Evolutionary conservation across 2,888 invertebrate species (phyloP).

Genomic region (Latheticus oryzae): DNA sequence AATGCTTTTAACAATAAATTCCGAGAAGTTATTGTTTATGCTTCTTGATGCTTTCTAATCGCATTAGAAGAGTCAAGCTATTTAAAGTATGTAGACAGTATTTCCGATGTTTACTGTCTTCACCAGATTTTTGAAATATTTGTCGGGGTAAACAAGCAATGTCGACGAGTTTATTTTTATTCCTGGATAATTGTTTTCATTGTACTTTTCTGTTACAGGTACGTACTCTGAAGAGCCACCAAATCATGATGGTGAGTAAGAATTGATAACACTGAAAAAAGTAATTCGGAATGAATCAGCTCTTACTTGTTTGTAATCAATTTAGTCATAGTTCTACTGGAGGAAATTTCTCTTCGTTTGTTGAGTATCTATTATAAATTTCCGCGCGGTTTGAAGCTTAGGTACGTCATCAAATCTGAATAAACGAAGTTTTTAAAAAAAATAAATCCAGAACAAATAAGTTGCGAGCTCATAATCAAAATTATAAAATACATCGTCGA

Average conservation of each 20-base stretch:
- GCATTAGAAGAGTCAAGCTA: constrained; percentile 1
- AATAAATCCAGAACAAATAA: too few species aligned
- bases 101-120: constrained; percentile 7
- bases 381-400: constrained; percentile 20
- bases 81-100: constrained; percentile 5
- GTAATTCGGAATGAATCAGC: constrained; percentile 12
- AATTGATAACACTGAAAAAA: too few species aligned
- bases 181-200: too few species aligned
- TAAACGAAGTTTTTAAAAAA: too few species aligned
- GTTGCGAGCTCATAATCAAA: too few species aligned
- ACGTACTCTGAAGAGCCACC: constrained; percentile 55
- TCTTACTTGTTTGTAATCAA: not conserved
- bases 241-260: constrained; percentile 51
- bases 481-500: too few species aligned
- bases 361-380: constrained; percentile 32
- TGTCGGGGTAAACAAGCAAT: constrained; percentile 6
- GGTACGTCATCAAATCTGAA: too few species aligned
- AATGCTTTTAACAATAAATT: not conserved
- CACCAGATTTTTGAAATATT: constrained; percentile 12
- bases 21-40: constrained; percentile 20
- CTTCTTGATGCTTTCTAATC: constrained; percentile 8
- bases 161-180: too few species aligned
- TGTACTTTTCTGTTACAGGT: constrained; percentile 54
- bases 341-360: too few species aligned
- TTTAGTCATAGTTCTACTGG: too few species aligned